These are phyloP conservation scores for Sminthopsis crassicaudata DNA, from an alignment of 2,113 vertebrate species.

Conservation along the genomic window DNA sequence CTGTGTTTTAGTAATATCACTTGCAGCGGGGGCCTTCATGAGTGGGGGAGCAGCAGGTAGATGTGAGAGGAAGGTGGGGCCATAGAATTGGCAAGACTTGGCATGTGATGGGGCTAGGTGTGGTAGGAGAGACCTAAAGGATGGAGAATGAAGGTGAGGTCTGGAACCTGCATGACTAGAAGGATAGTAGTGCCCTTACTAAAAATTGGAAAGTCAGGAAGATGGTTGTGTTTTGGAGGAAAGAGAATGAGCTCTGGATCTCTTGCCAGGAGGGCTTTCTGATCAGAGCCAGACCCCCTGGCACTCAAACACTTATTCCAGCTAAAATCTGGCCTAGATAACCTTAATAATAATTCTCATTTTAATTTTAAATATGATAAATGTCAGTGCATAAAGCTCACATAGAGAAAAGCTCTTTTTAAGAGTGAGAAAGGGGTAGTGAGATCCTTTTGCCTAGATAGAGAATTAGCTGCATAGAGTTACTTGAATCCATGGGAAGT, in stretches of 20 bases:
- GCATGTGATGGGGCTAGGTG: not conserved
- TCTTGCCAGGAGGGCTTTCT: not conserved
- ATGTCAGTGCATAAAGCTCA: not conserved
- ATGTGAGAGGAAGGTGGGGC: conserved; percentile 33
- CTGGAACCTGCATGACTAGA: not conserved
- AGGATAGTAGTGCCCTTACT: not conserved
- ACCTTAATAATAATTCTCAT: not conserved
- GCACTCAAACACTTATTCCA: not conserved
- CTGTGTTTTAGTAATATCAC: conserved; percentile 21
- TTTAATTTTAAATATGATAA: not conserved
- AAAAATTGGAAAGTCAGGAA: not conserved
- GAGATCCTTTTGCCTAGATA: not conserved
- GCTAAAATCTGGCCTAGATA: not conserved
- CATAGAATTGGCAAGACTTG: conserved; percentile 35
- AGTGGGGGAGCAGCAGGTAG: not conserved
- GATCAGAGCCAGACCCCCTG: not conserved
- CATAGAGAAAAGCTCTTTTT: not conserved
- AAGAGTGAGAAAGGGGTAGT: not conserved
- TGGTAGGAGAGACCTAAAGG: not conserved
- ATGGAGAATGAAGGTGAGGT: not conserved
- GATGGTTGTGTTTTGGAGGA: not conserved
- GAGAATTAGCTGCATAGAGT: not conserved
- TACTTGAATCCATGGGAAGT: not conserved
- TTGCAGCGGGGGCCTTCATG: not conserved
- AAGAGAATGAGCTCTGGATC: not conserved